Base-by-base conservation (phyloP, 2,888 invertebrate species). In the Ypsolopha sequella region DNA sequence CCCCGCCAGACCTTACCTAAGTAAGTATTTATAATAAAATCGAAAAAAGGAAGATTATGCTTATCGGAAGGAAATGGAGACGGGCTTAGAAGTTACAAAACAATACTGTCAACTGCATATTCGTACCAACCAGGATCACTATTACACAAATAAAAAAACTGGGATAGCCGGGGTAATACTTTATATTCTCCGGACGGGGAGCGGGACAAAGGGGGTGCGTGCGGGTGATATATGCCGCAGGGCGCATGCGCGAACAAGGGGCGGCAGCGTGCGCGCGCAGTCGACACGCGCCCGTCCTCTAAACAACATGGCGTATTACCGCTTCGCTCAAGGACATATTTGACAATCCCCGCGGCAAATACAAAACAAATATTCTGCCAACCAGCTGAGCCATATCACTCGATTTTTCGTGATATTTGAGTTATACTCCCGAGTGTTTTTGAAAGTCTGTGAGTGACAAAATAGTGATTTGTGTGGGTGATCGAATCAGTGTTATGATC, bases 241-340 rank as follows among this genome's bases (percentile, higher is more conserved):
- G 60, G 67, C 80, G 80, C 84, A 73, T 73, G 76, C 53, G 58
- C 59, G 54, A 24, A 24, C 24, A 24, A 57, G 60, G 65, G 77
- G 72, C 75, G 70, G 76, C 72, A 65, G 68, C 73, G n/a, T 51
- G 52, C 52, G 52, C 52, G 81, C 84, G 81, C 84, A 85, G 85
- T 85, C 80, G 80, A 73, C 80, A 79, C 80, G 81, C 84, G 85
- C 76, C 72, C 73, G 78, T 76, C 75, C 74, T 69, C 69, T 68
- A 74, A 71, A 63, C 73, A 77, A 78, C 76, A 81, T 80, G 84
- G 81, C 79, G 82, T 62, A n/a, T n/a, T n/a, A 49, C 53, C 61
- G 70, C 71, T 73, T 75, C 68, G 73, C 66, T 68, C 78, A 80
- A 81, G 82, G 82, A 80, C 80, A 71, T 64, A 51, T 66, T 63